phyloP scores from a whole-genome alignment of 2,888 invertebrate genomes.

The Diarsia rubi region DNA sequence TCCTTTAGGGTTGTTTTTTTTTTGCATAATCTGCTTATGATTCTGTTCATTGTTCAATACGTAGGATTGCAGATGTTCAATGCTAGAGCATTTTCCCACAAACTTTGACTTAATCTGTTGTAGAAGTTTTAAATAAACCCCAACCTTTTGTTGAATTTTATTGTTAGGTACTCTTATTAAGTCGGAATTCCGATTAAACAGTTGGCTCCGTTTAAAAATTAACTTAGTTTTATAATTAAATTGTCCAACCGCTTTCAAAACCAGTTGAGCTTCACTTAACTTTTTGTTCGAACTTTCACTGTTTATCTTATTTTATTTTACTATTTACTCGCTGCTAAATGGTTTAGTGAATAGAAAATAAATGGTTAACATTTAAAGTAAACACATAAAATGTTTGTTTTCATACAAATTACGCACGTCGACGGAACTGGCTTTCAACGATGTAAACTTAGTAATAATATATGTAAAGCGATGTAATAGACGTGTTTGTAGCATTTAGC shows the following conservation, averaged over 20 bases:
- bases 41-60: constrained; percentile 23
- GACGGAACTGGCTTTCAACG: constrained; percentile 10
- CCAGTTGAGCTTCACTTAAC: constrained; percentile 53
- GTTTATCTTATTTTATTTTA: constrained; percentile 54
- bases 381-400: constrained; percentile 21
- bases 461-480: constrained; percentile 44
- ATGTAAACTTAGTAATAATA: constrained; percentile 44
- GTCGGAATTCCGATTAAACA: constrained; percentile 54
- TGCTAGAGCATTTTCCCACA: constrained; percentile 19
- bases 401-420: constrained; percentile 14
- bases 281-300: constrained; percentile 53
- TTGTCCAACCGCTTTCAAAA: constrained; percentile 60
- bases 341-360: background rate
- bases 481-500: constrained; percentile 47
- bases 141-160: constrained; percentile 58
- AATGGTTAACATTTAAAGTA: constrained; percentile 4
- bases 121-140: constrained; percentile 55
- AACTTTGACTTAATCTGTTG: constrained; percentile 35
- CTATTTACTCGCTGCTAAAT: constrained; percentile 29
- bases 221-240: constrained; percentile 65
- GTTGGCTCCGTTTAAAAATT: constrained; percentile 57
- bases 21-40: constrained; percentile 15
- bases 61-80: constrained; percentile 28
- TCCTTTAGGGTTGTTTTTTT: background rate
- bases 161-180: constrained; percentile 47